Conservation (phyloP, 2,888 invertebrate species). For the Drosophila peninsularis region DNA sequence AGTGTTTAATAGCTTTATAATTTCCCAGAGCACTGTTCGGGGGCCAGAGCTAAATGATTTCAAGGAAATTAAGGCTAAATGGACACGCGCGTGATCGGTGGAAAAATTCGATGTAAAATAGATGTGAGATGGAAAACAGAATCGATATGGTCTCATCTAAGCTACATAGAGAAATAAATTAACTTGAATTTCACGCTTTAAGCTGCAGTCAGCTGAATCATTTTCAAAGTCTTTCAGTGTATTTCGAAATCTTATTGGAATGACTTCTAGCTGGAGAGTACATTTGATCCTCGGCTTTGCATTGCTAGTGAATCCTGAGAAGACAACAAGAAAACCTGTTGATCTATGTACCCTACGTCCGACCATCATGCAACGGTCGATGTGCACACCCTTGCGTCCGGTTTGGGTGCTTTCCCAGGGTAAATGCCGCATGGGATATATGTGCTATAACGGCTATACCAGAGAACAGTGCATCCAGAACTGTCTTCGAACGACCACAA, state of each 20-base stretch:
- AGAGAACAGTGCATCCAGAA: not conserved
- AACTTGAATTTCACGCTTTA: not conserved
- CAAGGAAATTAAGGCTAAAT: slow-evolving; percentile 19
- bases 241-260: not conserved
- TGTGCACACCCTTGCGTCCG: slow-evolving; percentile 17
- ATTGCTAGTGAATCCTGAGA: no score
- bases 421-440: slow-evolving; percentile 15
- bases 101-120: not conserved
- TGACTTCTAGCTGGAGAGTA: slow-evolving; percentile 18
- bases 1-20: slow-evolving; percentile 53
- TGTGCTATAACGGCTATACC: slow-evolving; percentile 17
- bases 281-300: not conserved
- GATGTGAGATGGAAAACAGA: not conserved
- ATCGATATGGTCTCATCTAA: not conserved
- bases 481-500: not conserved
- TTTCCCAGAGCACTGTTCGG: slow-evolving; percentile 21
- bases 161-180: not conserved
- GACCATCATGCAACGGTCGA: slow-evolving; percentile 12
- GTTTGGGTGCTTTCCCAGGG: slow-evolving; percentile 1
- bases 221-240: not conserved
- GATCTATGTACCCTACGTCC: slow-evolving; percentile 19
- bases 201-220: not conserved
- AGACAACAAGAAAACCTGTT: no score
- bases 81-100: slow-evolving; percentile 2
- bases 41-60: slow-evolving; percentile 13